phyloP scores from a whole-genome alignment of 2,888 invertebrate genomes.

The Punctoribates punctum region DNA sequence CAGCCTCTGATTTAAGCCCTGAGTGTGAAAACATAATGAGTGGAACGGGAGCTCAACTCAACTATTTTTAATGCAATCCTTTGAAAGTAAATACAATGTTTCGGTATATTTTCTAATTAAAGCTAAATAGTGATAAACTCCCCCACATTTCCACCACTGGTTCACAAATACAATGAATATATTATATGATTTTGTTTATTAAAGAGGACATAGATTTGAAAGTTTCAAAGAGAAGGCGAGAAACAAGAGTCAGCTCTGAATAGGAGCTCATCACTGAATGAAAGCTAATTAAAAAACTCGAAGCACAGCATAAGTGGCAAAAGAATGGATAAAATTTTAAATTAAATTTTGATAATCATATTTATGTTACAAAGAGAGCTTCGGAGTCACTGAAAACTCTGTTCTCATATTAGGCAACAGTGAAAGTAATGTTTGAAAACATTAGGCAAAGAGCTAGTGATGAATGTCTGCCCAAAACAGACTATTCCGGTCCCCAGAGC shows the following conservation, averaged over 20 bases:
- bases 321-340: not conserved
- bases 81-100: no score
- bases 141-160: not conserved
- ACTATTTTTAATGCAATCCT: not conserved
- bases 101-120: no score
- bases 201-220: not conserved
- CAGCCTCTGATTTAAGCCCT: no score
- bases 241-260: not conserved
- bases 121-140: no score
- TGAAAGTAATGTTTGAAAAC: not conserved
- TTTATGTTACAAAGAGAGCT: not conserved
- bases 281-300: slow-evolving; percentile 6
- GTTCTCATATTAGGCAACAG: not conserved
- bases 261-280: not conserved
- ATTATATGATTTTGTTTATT: not conserved
- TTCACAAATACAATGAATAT: not conserved
- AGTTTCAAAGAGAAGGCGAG: not conserved
- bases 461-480: not conserved
- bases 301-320: slow-evolving; percentile 13
- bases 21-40: not conserved
- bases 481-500: not conserved
- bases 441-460: not conserved
- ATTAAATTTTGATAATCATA: slow-evolving; percentile 5
- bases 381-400: no score
- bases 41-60: no score